Evolutionary conservation across 2,888 invertebrate species (phyloP).

Genomic region (Gymnoscelis rufifasciata): DNA sequence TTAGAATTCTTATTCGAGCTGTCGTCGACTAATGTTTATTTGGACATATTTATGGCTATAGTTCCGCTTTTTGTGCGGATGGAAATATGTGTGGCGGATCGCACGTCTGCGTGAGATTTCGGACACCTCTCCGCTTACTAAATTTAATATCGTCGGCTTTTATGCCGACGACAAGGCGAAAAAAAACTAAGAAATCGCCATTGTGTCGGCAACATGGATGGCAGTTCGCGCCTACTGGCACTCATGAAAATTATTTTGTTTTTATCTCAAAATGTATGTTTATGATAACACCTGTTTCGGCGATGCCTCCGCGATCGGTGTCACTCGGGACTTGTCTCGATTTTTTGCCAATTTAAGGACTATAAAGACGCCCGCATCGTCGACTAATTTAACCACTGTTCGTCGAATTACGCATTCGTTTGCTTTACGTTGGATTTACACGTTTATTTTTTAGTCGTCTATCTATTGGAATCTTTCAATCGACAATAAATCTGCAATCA

Average conservation of each 20-base stretch:
- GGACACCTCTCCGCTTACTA: slow-evolving; percentile 79
- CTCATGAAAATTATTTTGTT: slow-evolving; percentile 79
- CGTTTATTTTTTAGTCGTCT: slow-evolving; percentile 16
- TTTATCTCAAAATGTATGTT: slow-evolving; percentile 78
- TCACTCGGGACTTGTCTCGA: slow-evolving; percentile 71
- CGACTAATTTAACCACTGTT: slow-evolving; percentile 76
- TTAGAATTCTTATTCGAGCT: slow-evolving; percentile 56
- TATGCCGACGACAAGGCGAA: slow-evolving; percentile 65
- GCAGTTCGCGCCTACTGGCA: slow-evolving; percentile 76
- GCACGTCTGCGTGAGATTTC: slow-evolving; percentile 79
- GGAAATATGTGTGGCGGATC: slow-evolving; percentile 81
- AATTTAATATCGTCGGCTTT: slow-evolving; percentile 78
- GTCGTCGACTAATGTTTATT: slow-evolving; percentile 76
- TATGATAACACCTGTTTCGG: slow-evolving; percentile 79
- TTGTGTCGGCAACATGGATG: slow-evolving; percentile 76
- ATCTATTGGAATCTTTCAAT: slow-evolving; percentile 3
- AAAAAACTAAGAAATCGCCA: slow-evolving; percentile 73
- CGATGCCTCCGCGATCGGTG: slow-evolving; percentile 77
- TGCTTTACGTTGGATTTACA: slow-evolving; percentile 17
- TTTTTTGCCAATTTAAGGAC: slow-evolving; percentile 78
- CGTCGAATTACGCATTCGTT: slow-evolving; percentile 68
- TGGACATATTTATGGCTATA: slow-evolving; percentile 80
- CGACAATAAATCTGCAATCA: neutral
- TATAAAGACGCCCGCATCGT: slow-evolving; percentile 77
- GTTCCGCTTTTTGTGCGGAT: slow-evolving; percentile 78